phyloP scores from a whole-genome alignment of 2,113 vertebrate species.

The Donacobius atricapilla region DNA sequence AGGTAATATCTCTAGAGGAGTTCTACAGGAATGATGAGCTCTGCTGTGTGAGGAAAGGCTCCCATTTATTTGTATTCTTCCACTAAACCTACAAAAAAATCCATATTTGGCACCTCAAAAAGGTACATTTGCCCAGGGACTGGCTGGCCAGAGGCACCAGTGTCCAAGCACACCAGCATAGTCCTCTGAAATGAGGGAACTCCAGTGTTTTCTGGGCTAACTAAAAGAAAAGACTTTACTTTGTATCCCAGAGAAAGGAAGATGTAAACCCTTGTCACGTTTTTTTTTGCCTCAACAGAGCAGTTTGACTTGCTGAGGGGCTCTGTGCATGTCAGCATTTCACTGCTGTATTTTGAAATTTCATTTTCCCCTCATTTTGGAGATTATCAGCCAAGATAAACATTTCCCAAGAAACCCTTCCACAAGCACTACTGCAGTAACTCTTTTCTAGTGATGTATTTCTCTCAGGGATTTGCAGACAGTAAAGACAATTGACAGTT shows the following conservation, averaged over 20 bases:
- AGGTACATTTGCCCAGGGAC: not conserved
- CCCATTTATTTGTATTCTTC: not conserved
- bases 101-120: not conserved
- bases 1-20: not conserved
- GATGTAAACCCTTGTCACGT: not conserved
- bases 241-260: not conserved
- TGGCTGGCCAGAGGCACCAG: not conserved
- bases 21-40: not conserved
- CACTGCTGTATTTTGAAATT: constrained; percentile 8
- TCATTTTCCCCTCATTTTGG: not conserved
- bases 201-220: not conserved
- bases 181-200: not conserved
- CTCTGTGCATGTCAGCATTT: not conserved
- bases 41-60: not conserved
- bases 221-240: not conserved
- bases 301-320: not conserved
- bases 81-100: not conserved
- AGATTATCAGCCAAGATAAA: not conserved
- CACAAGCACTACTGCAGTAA: not conserved
- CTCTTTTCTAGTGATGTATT: not conserved
- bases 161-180: not conserved
- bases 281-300: not conserved
- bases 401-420: not conserved
- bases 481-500: not conserved
- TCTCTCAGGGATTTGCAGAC: constrained; percentile 6